Percentiles rank a stretch among this genome's conserved stretches.
Evolutionary conservation across 2,888 invertebrate species (phyloP).

Genomic region (Caenorhabditis auriculariae): DNA sequence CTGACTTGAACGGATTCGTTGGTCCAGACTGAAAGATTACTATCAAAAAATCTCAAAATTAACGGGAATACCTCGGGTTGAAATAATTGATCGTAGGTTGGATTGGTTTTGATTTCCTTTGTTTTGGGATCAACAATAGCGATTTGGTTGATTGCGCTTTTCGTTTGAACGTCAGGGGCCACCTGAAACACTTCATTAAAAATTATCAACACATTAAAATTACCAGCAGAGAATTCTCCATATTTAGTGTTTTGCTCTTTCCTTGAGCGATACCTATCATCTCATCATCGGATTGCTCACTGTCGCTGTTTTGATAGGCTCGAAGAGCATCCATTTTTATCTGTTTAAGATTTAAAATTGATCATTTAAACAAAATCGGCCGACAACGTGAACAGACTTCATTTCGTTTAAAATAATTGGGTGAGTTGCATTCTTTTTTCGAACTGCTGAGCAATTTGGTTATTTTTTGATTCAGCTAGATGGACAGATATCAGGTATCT

Average conservation of each 20-base stretch:
- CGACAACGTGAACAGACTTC: no score
- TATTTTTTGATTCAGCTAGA: no score
- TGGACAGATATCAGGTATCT: no score
- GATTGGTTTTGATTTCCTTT: conserved; percentile 85
- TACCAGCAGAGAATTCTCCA: conserved; percentile 4
- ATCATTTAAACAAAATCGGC: no score
- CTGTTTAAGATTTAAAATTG: no score
- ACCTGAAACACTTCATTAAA: conserved; percentile 9
- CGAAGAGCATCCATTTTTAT: conserved; percentile 34
- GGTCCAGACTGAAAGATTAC: conserved; percentile 73
- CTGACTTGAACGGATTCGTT: conserved; percentile 86
- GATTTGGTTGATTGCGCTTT: conserved; percentile 26
- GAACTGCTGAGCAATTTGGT: no score
- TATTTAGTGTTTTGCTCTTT: background rate
- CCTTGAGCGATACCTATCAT: conserved; percentile 8
- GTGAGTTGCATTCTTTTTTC: no score
- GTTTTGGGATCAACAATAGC: conserved; percentile 74
- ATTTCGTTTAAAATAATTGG: no score
- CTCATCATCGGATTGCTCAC: conserved; percentile 25
- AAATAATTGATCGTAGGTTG: conserved; percentile 90
- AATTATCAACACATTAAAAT: background rate
- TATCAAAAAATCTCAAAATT: no score
- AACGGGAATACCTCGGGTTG: conserved; percentile 75
- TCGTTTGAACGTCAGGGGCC: conserved; percentile 42
- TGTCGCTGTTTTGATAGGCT: conserved; percentile 26